Evolutionary conservation across 2,797 vertebrate species (phyloP).

Genomic region (Psittacula echo): DNA sequence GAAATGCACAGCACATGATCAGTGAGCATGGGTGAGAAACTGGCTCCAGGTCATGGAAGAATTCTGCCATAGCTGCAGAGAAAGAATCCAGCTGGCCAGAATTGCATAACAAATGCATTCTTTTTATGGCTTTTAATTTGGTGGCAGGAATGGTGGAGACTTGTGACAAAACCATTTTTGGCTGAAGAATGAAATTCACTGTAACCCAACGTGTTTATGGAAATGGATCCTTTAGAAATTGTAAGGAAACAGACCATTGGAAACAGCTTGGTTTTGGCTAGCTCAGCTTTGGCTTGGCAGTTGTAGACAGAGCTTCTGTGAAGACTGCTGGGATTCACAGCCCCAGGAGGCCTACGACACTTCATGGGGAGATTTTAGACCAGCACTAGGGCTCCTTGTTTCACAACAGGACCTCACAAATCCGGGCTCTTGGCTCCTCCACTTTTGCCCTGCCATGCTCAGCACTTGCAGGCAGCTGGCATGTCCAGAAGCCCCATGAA

Average conservation of each 20-base stretch:
- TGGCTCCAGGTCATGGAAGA: neutral
- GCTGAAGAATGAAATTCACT: neutral
- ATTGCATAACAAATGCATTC: neutral
- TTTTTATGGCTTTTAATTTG: neutral
- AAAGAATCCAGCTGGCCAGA: neutral
- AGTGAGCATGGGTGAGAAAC: neutral
- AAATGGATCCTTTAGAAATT: neutral
- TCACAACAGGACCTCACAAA: neutral
- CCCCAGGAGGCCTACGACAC: neutral
- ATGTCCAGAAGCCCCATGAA: accelerated
- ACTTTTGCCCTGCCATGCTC: neutral
- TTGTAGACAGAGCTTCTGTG: neutral
- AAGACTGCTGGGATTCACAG: neutral
- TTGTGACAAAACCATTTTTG: neutral
- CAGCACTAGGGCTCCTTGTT: neutral
- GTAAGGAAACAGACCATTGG: neutral
- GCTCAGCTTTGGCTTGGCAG: neutral
- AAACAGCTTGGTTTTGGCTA: neutral
- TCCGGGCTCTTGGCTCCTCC: neutral
- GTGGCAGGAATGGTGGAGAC: neutral
- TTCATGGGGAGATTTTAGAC: neutral
- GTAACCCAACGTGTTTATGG: neutral
- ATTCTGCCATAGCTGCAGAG: neutral
- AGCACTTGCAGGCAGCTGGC: neutral
- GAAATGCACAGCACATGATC: neutral